Conservation (phyloP, 2,888 invertebrate genomes). For the Chrysina gloriosa region DNA sequence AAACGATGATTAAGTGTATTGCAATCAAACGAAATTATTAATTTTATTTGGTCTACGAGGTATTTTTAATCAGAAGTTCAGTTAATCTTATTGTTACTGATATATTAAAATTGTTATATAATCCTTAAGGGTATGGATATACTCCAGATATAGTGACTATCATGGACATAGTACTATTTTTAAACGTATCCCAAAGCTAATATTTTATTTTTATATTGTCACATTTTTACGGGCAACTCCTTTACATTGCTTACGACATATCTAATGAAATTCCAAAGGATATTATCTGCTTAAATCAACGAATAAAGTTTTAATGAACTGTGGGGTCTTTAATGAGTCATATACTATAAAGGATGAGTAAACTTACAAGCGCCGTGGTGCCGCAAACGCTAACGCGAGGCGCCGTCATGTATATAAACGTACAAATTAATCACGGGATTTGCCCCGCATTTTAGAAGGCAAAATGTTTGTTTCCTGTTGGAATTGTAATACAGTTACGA, state of each 20-base stretch:
- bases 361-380: conserved; percentile 12
- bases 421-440: conserved; percentile 4
- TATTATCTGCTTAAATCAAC: conserved; percentile 5
- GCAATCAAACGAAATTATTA: no score
- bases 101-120: no score
- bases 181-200: no score
- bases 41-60: no score
- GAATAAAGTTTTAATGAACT: conserved; percentile 14
- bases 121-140: no score
- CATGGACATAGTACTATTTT: no score
- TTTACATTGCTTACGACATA: background rate
- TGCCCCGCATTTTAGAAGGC: background rate
- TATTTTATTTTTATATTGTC: background rate
- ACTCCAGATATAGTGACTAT: no score
- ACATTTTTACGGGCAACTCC: conserved; percentile 1
- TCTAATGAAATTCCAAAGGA: background rate
- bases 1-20: no score
- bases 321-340: conserved; percentile 2
- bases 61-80: no score
- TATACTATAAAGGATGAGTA: conserved; percentile 2
- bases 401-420: background rate
- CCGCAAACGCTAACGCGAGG: background rate
- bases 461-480: background rate
- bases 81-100: no score
- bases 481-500: no score